Evolutionary conservation across 2,113 vertebrate genomes (phyloP), one percentile per base, ranked within the genome.

Genomic region (Mustela lutreola): DNA sequence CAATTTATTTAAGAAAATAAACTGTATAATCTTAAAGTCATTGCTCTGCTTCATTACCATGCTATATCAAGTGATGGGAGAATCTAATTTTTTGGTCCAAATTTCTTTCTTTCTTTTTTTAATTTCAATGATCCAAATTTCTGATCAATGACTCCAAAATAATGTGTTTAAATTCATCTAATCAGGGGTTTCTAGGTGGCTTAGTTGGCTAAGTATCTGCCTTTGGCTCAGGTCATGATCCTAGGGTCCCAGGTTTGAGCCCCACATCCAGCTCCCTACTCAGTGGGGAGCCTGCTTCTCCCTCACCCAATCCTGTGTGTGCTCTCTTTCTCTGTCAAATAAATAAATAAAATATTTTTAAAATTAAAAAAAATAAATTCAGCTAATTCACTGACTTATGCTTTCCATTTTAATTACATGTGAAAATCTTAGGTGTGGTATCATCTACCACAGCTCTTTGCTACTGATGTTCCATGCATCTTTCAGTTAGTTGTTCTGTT

Each of bases 121-220:
- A 56, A 58, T 58, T 58, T 58, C 56, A 58, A 58, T 58, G 18
- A 19, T 58, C 18, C 56, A 76, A 70, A 80, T 48, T 79, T 85
- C 58, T 45, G 36, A 56, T 95, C n/a, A 78, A 39, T 87, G 50
- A 87, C 19, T 87, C 39, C 24, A 45, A 95, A 93, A 88, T 84
- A 93, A 50, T 93, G 85, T 92, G 15, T 91, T 91, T 81, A 88
- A 87, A 56, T 93, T 75, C 76, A 4, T 86, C 12, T 58, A 70
- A 80, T 45, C 12, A 53, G 65, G 31, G 33, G 16, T n/a, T 4
- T 16, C 2, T 70, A 33, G 33, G 33, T 70, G 16, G 33, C 16
- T 70, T 31, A 70, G 3, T 67, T 0, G 0, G 63, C 16, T 67
- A 33, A 67, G 31, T 16, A 14, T n/a, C 65, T 70, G 65, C 65